Evolutionary conservation across 2,113 vertebrate genomes (phyloP), one percentile per base, ranked within the genome.

Genomic region (Cairina moschata): DNA sequence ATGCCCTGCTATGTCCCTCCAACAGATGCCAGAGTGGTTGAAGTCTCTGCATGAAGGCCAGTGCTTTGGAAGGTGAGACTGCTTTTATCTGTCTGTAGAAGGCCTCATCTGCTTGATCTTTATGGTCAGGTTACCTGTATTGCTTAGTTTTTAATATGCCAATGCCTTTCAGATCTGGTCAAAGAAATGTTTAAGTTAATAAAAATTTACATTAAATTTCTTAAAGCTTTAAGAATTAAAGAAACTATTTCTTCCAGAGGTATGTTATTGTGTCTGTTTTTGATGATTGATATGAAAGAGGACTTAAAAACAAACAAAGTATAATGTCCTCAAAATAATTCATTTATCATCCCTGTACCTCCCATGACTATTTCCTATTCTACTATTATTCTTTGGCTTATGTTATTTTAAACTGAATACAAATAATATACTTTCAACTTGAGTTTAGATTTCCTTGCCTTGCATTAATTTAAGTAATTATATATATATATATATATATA

Each of bases 361-460:
- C 67, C 17, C 20, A 68, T 34, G 15, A 66, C 13, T 66, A 15
- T 77, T 74, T 62, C 26, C 3, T 66, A 36, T 48, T 42, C 14
- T 62, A 7, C n/a, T 60, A 58, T 78, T 96, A 16, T 34, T 8
- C 55, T 74, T 88, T 72, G 79, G 5, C 58, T 90, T 68, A 5
- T 58, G 90, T 92, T 93, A 21, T 80, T 96, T 95, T 78, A 73
- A 96, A 93, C 5, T 69, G 25, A 92, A 83, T 93, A 74, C 36
- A 82, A 81, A 93, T 55, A 90, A 62, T n/a, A 48, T 68, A 55
- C 26, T 94, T 86, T 75, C 32, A 92, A 52, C 34, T 29, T 80
- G 77, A 83, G 67, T 87, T 96, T 88, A 44, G 36, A 96, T 23
- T 56, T 96, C 25, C 36, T 69, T 92, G 31, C 14, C 31, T 86